These are phyloP conservation scores for Malurus alboscapulatus DNA, from an alignment of 2,113 vertebrate genomes.

Conservation along the genomic window DNA sequence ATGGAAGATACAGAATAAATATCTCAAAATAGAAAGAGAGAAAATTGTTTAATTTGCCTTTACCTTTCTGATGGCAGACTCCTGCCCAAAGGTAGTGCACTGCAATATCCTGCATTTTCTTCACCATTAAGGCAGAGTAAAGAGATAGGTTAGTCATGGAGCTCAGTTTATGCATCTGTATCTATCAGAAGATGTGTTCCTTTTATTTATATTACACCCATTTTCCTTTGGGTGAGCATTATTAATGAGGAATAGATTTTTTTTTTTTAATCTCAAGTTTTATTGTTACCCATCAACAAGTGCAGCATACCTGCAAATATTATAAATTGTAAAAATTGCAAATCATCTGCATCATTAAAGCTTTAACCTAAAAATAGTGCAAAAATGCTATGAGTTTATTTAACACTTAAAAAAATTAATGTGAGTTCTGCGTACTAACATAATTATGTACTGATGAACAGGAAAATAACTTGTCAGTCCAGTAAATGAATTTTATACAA, in stretches of 20 bases:
- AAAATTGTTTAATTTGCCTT: rapidly evolving
- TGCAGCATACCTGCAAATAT: background rate
- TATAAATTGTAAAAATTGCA: background rate
- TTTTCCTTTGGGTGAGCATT: rapidly evolving
- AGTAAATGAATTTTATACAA: background rate
- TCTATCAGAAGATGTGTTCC: background rate
- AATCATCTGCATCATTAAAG: background rate
- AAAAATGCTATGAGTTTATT: background rate
- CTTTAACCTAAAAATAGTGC: background rate
- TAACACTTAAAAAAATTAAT: background rate
- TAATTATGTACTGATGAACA: background rate
- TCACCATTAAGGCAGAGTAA: background rate
- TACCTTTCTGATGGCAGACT: background rate
- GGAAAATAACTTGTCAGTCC: background rate
- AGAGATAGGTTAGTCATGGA: background rate
- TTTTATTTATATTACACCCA: background rate
- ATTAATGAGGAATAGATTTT: rapidly evolving
- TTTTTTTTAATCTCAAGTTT: background rate
- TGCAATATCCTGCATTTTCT: background rate
- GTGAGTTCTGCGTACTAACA: background rate
- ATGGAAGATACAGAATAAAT: rapidly evolving
- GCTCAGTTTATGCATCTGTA: rapidly evolving
- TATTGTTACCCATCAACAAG: rapidly evolving
- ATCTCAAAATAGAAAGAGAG: background rate
- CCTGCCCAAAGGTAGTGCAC: rapidly evolving